Conservation (phyloP, 2,113 vertebrate genomes). For the Brachyhypopomus occidentalis region DNA sequence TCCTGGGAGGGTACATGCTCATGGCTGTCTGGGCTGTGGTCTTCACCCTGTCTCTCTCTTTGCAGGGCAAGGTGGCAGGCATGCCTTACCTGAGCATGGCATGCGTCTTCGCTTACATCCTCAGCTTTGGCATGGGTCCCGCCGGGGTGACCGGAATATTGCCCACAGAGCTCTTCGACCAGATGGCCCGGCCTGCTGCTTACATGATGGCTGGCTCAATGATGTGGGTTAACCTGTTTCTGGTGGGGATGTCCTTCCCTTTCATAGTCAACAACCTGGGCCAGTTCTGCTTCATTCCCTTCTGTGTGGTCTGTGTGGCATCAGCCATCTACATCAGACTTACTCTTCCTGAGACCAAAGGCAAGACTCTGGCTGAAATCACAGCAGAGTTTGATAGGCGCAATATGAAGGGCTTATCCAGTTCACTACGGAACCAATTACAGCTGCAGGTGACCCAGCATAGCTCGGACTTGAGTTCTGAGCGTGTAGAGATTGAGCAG, state of each 20-base stretch:
- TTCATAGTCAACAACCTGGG: conserved; percentile 80
- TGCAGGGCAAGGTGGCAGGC: conserved; percentile 77
- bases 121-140: conserved; percentile 91
- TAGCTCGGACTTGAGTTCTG: neutral
- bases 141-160: conserved; percentile 88
- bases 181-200: conserved; percentile 81
- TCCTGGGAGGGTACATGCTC: conserved; percentile 81
- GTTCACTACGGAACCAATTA: conserved; percentile 1
- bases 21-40: conserved; percentile 82
- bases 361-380: conserved; percentile 85
- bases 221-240: conserved; percentile 84
- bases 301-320: conserved; percentile 78
- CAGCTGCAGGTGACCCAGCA: neutral
- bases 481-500: neutral
- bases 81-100: conserved; percentile 86
- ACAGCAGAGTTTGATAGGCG: conserved; percentile 74
- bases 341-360: conserved; percentile 89
- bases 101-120: conserved; percentile 87
- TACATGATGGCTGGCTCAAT: conserved; percentile 84
- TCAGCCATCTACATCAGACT: conserved; percentile 74
- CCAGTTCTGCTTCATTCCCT: conserved; percentile 83
- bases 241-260: conserved; percentile 83
- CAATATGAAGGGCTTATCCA: conserved; percentile 56
- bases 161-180: conserved; percentile 86
- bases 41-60: conserved; percentile 79